Conservation (phyloP, 2,888 invertebrate genomes). For the Agrilus mali region DNA sequence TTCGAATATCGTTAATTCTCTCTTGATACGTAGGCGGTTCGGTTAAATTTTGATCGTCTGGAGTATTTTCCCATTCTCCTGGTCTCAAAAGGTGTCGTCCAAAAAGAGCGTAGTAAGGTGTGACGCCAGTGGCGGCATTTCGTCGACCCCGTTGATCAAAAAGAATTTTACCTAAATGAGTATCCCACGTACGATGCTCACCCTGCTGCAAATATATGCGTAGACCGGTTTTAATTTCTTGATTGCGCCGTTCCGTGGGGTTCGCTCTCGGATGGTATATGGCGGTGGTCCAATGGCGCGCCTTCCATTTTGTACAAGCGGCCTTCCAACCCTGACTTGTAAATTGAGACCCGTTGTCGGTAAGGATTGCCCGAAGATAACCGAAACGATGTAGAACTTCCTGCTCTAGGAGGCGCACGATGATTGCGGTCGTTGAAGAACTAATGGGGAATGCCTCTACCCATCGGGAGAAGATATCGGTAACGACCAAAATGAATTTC, state of each 20-base stretch:
- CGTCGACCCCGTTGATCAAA: not conserved
- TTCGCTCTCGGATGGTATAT: not conserved
- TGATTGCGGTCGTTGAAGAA: not conserved
- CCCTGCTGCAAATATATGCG: not conserved
- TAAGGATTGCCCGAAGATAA: slow-evolving; percentile 6
- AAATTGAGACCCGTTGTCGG: slow-evolving; percentile 9
- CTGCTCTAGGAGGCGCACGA: slow-evolving; percentile 5
- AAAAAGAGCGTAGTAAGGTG: not conserved
- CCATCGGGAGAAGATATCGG: slow-evolving; percentile 17
- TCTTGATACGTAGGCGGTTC: too few species aligned
- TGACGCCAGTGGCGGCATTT: not conserved
- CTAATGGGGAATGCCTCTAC: slow-evolving; percentile 13
- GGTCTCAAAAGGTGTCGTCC: too few species aligned
- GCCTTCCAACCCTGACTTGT: slow-evolving; percentile 5
- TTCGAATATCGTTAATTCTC: too few species aligned
- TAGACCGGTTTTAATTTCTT: not conserved
- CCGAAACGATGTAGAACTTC: slow-evolving; percentile 8
- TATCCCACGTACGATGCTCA: not conserved
- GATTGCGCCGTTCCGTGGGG: not conserved
- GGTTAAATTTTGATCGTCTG: too few species aligned
- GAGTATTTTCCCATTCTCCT: too few species aligned
- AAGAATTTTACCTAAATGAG: not conserved
- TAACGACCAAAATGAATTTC: slow-evolving; percentile 12
- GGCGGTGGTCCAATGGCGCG: not conserved
- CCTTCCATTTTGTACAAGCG: slow-evolving; percentile 1